Percentiles rank a stretch among this genome's conserved stretches.
Conservation (phyloP, 2,797 vertebrate species). For the Dendrocincla fuliginosa region DNA sequence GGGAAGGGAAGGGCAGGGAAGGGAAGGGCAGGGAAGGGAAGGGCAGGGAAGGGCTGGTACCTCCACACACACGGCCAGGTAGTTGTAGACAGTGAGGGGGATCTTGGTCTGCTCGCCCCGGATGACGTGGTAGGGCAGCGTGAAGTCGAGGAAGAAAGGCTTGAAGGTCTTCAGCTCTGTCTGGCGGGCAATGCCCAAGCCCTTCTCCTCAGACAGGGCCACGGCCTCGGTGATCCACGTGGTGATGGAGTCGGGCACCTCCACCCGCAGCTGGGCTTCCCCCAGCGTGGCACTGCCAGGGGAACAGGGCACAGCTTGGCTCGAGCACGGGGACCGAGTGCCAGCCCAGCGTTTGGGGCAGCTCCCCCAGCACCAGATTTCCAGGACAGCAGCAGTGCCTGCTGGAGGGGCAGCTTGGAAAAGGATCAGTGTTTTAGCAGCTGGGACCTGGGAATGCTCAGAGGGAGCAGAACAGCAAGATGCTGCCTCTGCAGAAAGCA, state of each 20-base stretch:
- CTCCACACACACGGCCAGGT: conserved; percentile 85
- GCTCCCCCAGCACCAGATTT: neutral
- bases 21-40: too few species aligned
- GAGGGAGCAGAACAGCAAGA: neutral
- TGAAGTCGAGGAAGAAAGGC: conserved; percentile 92
- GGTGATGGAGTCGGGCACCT: conserved; percentile 91
- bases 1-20: too few species aligned
- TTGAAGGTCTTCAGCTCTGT: conserved; percentile 87
- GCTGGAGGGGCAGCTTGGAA: neutral
- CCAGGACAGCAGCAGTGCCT: neutral
- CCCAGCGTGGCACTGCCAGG: conserved; percentile 75
- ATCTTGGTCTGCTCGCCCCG: conserved; percentile 93
- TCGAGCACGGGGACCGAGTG: too few species aligned
- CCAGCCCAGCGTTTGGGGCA: neutral
- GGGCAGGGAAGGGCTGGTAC: conserved; percentile 57
- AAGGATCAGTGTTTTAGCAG: neutral
- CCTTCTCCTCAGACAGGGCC: conserved; percentile 81
- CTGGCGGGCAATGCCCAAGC: conserved; percentile 83
- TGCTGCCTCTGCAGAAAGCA: neutral
- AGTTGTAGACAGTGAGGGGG: conserved; percentile 89
- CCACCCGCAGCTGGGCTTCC: conserved; percentile 82
- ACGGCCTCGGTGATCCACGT: conserved; percentile 89
- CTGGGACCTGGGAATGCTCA: neutral
- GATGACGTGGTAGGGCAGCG: conserved; percentile 85
- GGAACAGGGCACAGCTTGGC: neutral